These are phyloP conservation scores for Ennomos erosarius DNA, from an alignment of 2,888 invertebrate species.

Conservation along the genomic window DNA sequence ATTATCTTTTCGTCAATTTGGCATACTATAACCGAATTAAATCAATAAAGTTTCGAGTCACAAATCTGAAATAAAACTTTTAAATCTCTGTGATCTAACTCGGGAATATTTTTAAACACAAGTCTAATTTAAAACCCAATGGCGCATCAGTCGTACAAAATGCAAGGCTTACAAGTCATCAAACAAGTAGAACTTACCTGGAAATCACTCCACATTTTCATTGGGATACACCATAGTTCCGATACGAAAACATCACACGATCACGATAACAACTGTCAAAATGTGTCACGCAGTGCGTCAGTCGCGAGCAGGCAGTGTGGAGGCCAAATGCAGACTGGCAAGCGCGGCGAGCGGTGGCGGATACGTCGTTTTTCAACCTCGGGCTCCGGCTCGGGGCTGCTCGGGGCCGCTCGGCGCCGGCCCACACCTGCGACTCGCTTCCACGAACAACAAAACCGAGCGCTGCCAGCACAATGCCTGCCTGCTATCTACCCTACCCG, in stretches of 20 bases:
- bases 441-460: constrained; percentile 78
- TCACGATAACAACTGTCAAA: constrained; percentile 84
- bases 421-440: constrained; percentile 82
- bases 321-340: constrained; percentile 79
- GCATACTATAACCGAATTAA: neutral
- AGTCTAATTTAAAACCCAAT: constrained; percentile 47
- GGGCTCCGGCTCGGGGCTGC: constrained; percentile 47
- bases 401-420: constrained; percentile 44
- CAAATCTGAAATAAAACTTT: constrained; percentile 22
- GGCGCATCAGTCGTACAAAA: constrained; percentile 35
- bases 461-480: constrained; percentile 57
- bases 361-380: constrained; percentile 56
- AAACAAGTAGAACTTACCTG: constrained; percentile 66
- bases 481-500: constrained; percentile 49
- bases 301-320: constrained; percentile 66
- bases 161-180: constrained; percentile 16
- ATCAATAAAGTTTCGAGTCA: constrained; percentile 14
- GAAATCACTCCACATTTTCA: constrained; percentile 86
- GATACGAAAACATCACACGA: constrained; percentile 83
- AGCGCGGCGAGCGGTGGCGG: constrained; percentile 43
- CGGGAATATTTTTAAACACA: constrained; percentile 47
- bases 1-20: neutral
- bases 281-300: constrained; percentile 76
- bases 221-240: constrained; percentile 85
- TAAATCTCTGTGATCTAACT: constrained; percentile 40